A percentile compares a stretch with the other conserved stretches of the same genome.
phyloP scores from a whole-genome alignment of 2,888 invertebrate species.

The Leucoma salicis region DNA sequence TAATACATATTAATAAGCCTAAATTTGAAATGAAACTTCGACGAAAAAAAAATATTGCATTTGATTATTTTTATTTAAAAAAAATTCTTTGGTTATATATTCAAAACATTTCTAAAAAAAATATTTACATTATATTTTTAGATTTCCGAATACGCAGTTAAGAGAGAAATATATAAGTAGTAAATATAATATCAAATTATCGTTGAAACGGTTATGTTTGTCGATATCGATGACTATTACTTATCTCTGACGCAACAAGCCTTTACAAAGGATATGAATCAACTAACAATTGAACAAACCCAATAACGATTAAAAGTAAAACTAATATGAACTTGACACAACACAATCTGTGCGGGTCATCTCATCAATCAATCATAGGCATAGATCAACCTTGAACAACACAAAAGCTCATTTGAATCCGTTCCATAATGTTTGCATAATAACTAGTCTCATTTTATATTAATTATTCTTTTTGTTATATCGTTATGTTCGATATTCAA shows the following conservation, averaged over 20 bases:
- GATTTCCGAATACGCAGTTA: no score
- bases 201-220: no score
- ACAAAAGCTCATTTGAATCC: conserved; percentile 35
- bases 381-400: conserved; percentile 46
- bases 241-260: not conserved
- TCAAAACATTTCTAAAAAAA: no score
- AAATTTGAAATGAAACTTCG: no score
- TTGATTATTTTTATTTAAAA: no score
- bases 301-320: conserved; percentile 41
- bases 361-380: conserved; percentile 59
- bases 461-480: conserved; percentile 31
- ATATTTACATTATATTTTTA: no score
- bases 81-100: no score
- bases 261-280: conserved; percentile 7
- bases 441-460: conserved; percentile 34
- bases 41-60: no score
- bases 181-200: no score
- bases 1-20: no score
- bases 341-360: conserved; percentile 64
- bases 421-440: conserved; percentile 35
- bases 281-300: conserved; percentile 12
- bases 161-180: no score
- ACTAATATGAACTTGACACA: conserved; percentile 64
- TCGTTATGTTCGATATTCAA: conserved; percentile 2
- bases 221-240: not conserved